Percentiles rank a stretch among this genome's conserved stretches.
Conservation (phyloP, 2,888 invertebrate species). For the Ochlodes sylvanus region DNA sequence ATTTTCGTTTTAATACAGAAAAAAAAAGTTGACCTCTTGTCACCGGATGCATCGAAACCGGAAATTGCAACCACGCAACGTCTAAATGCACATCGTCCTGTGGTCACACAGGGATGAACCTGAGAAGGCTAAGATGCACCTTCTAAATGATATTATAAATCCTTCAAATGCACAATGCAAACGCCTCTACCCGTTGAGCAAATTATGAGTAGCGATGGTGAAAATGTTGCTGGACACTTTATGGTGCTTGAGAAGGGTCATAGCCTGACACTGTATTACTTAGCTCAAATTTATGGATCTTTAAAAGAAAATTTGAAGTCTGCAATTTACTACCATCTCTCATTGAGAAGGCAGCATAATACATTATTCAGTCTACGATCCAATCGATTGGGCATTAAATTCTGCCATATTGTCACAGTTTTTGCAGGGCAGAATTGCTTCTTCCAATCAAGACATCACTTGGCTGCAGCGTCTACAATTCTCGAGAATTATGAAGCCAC, state of each 20-base stretch:
- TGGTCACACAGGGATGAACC: slow-evolving; percentile 89
- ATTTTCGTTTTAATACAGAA: too few species aligned
- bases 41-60: slow-evolving; percentile 80
- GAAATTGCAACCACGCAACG: slow-evolving; percentile 87
- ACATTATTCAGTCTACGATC: slow-evolving; percentile 90
- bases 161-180: slow-evolving; percentile 84
- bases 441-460: slow-evolving; percentile 92
- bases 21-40: slow-evolving; percentile 83
- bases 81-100: slow-evolving; percentile 93
- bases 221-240: slow-evolving; percentile 79
- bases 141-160: slow-evolving; percentile 87
- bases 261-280: slow-evolving; percentile 94
- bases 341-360: slow-evolving; percentile 93
- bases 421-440: slow-evolving; percentile 92
- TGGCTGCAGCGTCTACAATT: slow-evolving; percentile 91
- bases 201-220: slow-evolving; percentile 81
- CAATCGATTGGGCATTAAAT: slow-evolving; percentile 96
- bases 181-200: slow-evolving; percentile 85
- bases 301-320: slow-evolving; percentile 91
- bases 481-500: slow-evolving; percentile 87
- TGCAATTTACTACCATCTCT: slow-evolving; percentile 94
- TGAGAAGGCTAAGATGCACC: slow-evolving; percentile 87
- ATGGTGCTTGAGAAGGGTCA: slow-evolving; percentile 90
- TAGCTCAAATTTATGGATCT: slow-evolving; percentile 93
- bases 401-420: slow-evolving; percentile 95